Conservation (phyloP, 2,113 vertebrate species). For the Symphodus melops region DNA sequence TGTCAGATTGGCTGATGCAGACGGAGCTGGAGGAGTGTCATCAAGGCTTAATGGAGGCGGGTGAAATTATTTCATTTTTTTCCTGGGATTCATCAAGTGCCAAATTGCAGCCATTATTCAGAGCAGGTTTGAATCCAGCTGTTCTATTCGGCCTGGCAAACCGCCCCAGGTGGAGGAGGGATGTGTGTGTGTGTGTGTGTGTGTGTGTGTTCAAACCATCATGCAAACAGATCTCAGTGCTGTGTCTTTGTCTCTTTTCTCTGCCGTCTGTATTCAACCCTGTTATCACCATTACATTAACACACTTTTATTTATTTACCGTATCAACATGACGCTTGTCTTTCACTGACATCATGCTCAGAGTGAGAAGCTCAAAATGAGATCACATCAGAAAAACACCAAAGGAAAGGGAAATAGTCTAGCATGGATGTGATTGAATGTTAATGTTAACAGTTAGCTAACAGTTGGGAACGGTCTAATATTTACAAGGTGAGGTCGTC, state of each 20-base stretch:
- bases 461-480: too few relatives aligned
- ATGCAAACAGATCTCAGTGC: constrained; percentile 22
- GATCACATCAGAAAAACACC: too few relatives aligned
- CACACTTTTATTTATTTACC: constrained; percentile 4
- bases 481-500: too few relatives aligned
- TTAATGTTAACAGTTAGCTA: too few relatives aligned
- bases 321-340: not conserved
- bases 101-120: constrained; percentile 72
- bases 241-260: constrained; percentile 35
- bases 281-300: constrained; percentile 3
- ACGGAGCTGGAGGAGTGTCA: constrained; percentile 30
- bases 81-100: constrained; percentile 66
- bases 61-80: constrained; percentile 53
- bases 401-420: too few relatives aligned
- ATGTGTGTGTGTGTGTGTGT: not conserved
- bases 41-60: constrained; percentile 35
- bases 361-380: not conserved
- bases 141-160: constrained; percentile 55
- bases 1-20: constrained; percentile 33
- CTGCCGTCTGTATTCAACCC: constrained; percentile 14
- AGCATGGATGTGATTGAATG: too few relatives aligned
- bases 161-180: constrained; percentile 34
- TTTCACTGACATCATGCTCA: not conserved
- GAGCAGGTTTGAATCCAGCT: constrained; percentile 67
- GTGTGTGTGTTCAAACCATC: not conserved